Evolutionary conservation across 2,113 vertebrate species (phyloP).

Genomic region (Onychostoma macrolepis): DNA sequence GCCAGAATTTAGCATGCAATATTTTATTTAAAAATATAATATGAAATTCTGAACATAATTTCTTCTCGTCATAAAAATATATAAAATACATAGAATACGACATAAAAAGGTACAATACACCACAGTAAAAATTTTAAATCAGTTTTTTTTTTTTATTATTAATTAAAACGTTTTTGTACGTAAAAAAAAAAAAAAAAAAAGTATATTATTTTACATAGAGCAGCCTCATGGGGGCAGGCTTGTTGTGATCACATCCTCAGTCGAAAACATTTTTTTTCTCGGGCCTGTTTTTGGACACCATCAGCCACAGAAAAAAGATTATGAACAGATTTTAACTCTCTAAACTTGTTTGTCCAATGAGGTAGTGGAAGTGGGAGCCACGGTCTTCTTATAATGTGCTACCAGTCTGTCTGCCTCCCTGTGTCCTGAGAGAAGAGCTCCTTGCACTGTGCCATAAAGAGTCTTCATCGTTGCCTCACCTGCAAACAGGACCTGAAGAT

Average conservation of each 20-base stretch:
- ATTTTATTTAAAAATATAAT: neutral
- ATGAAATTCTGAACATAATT: neutral
- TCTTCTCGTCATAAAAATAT: neutral
- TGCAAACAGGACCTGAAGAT: conserved; percentile 61
- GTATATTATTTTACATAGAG: neutral
- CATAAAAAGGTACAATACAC: neutral
- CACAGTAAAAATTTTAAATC: neutral
- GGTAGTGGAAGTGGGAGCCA: neutral
- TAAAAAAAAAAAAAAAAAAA: neutral
- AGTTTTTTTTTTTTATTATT: neutral
- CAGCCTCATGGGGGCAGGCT: neutral
- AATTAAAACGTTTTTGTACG: neutral
- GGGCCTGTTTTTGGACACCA: neutral
- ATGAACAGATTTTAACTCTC: neutral
- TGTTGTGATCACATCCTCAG: neutral
- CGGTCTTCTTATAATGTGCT: conserved; percentile 41
- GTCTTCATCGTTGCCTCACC: conserved; percentile 60
- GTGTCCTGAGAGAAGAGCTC: conserved; percentile 57
- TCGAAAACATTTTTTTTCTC: neutral
- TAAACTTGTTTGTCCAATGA: conserved; percentile 8
- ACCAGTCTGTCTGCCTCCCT: conserved; percentile 61
- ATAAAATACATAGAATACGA: no score
- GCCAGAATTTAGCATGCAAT: neutral
- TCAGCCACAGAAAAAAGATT: neutral
- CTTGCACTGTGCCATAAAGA: conserved; percentile 61